These are phyloP conservation scores for Macaria notata DNA, from an alignment of 2,888 invertebrate genomes.

Conservation along the genomic window DNA sequence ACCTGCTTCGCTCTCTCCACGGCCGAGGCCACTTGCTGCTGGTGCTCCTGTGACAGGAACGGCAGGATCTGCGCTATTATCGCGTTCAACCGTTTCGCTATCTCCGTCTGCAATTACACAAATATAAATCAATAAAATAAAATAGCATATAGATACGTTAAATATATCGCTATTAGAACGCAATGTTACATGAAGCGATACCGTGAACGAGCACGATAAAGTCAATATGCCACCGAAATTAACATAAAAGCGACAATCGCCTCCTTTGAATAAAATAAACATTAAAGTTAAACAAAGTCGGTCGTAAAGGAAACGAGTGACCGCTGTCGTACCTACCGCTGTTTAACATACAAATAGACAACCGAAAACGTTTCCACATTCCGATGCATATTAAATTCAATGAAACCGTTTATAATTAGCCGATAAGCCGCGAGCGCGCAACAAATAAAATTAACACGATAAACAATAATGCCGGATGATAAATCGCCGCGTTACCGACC, in stretches of 20 bases:
- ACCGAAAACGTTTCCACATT: conserved; percentile 68
- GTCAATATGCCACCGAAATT: conserved; percentile 41
- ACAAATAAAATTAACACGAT: conserved; percentile 78
- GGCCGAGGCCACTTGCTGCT: conserved; percentile 96
- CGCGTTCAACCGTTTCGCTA: conserved; percentile 95
- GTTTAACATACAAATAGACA: conserved; percentile 58
- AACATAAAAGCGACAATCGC: conserved; percentile 50
- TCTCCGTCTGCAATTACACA: conserved; percentile 91
- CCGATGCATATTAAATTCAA: conserved; percentile 62
- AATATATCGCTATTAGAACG: not conserved
- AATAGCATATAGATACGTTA: too few species aligned
- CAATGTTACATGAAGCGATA: conserved; percentile 32
- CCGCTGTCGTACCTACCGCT: conserved; percentile 44
- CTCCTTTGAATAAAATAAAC: conserved; percentile 57
- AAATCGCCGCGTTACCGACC: conserved; percentile 65
- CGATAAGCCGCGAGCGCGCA: conserved; percentile 65
- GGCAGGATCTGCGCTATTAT: conserved; percentile 97
- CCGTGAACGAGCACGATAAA: conserved; percentile 42
- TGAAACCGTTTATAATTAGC: conserved; percentile 69
- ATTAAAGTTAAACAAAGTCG: conserved; percentile 62
- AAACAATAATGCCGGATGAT: conserved; percentile 76
- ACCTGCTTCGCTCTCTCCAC: conserved; percentile 97
- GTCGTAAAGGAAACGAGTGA: conserved; percentile 53
- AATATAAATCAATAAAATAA: conserved; percentile 22
- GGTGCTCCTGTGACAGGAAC: conserved; percentile 94